phyloP scores from a whole-genome alignment of 2,113 vertebrate genomes.

The Ammodytes marinus region DNA sequence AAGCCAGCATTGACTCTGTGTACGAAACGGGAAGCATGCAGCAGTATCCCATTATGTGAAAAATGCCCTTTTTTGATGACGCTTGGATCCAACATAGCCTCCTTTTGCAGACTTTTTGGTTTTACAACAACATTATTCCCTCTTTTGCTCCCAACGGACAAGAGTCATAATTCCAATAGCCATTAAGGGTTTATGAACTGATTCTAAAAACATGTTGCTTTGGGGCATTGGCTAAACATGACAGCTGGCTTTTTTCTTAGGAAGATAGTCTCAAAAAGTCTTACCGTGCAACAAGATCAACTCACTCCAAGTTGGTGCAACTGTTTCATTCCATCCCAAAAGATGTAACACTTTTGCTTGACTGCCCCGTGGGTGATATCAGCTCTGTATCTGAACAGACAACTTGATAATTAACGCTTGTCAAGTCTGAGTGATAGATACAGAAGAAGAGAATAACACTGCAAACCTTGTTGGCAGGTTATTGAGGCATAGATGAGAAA shows the following conservation, averaged over 20 bases:
- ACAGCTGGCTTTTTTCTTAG: neutral
- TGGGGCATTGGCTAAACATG: neutral
- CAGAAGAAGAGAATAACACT: neutral
- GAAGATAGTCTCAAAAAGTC: neutral
- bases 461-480: neutral
- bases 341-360: neutral
- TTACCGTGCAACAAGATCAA: neutral
- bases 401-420: slow-evolving; percentile 29
- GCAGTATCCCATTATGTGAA: neutral
- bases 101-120: neutral
- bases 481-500: neutral
- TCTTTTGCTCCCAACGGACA: neutral
- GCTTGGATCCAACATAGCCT: neutral
- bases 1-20: neutral
- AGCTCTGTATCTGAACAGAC: slow-evolving; percentile 20
- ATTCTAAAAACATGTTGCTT: neutral
- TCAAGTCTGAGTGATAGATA: slow-evolving; percentile 6
- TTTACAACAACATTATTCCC: slow-evolving; percentile 3
- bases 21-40: neutral
- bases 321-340: neutral
- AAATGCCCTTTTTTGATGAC: neutral
- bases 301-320: neutral
- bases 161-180: neutral
- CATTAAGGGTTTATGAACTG: neutral
- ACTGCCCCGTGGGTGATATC: neutral